Percentiles rank a stretch among this genome's conserved stretches.
Conservation (phyloP, 2,888 invertebrate species). For the Polyploca ridens region DNA sequence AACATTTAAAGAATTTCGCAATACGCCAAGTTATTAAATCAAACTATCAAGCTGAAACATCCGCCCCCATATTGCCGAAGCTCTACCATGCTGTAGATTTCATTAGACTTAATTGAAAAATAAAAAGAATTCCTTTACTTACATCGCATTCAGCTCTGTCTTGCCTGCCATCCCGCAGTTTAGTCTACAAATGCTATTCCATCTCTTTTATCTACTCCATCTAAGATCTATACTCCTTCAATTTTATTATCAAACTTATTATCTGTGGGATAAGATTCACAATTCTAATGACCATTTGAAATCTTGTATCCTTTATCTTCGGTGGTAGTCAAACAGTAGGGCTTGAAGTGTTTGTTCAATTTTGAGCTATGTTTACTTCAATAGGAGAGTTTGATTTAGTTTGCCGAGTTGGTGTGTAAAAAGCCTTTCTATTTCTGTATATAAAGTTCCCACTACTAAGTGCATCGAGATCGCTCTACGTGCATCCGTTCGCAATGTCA, state of each 20-base stretch:
- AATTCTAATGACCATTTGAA: slow-evolving; percentile 23
- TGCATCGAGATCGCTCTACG: slow-evolving; percentile 79
- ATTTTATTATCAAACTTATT: slow-evolving; percentile 30
- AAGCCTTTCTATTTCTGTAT: slow-evolving; percentile 36
- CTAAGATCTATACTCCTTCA: slow-evolving; percentile 23
- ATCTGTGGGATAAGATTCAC: slow-evolving; percentile 27
- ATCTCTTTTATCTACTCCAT: slow-evolving; percentile 26
- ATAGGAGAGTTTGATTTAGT: slow-evolving; percentile 32
- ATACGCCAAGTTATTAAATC: slow-evolving; percentile 26
- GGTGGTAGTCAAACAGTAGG: slow-evolving; percentile 33
- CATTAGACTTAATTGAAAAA: slow-evolving; percentile 75
- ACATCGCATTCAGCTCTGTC: slow-evolving; percentile 65
- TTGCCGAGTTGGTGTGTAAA: slow-evolving; percentile 26
- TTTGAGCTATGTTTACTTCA: slow-evolving; percentile 32
- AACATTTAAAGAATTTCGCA: slow-evolving; percentile 16
- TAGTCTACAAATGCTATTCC: slow-evolving; percentile 67
- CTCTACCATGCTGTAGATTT: slow-evolving; percentile 51
- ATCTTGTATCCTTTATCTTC: slow-evolving; percentile 46
- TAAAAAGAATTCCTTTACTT: slow-evolving; percentile 72
- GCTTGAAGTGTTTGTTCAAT: slow-evolving; percentile 23
- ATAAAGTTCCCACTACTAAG: slow-evolving; percentile 63
- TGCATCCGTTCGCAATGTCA: slow-evolving; percentile 77
- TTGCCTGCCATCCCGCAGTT: slow-evolving; percentile 66
- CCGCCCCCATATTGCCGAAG: slow-evolving; percentile 32
- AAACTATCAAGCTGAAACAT: slow-evolving; percentile 35